Base-by-base conservation (phyloP, 2,797 vertebrate species). In the Cossypha polioptera region DNA sequence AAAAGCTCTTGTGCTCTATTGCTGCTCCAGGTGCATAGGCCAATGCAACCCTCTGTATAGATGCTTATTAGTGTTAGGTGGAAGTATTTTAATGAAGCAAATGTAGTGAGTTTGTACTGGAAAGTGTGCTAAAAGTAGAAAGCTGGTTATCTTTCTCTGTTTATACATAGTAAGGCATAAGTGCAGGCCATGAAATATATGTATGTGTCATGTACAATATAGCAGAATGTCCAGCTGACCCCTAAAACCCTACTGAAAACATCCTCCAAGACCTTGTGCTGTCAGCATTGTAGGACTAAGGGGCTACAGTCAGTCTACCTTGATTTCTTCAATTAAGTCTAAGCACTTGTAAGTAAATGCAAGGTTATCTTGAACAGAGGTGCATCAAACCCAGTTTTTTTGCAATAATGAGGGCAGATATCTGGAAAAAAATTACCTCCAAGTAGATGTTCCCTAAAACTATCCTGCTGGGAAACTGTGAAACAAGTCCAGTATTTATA, bases 1-100 rank as follows among this genome's bases (percentile, higher is more conserved):
- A 42, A 90, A 72, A 54, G 16, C 20, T 78, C 14, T 26, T 58
- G 28, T 75, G 58, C 19, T 86, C 35, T 88, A 4, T 10, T 67
- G 35, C 38, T 62, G 43, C n/a, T 78, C 7, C 50, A 62, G 57
- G 16, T 68, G 28, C 31, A 31, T 2, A 40, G 48, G 17, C 14
- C 25, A 10, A 10, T 0, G 0, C 62, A 72, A 65, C 6, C 24
- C 58, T 66, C 15, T 8, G 21, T 50, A 47, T 0, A 0, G 29
- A 55, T 36, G 24, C 7, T 68, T 33, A 16, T 26, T 16, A 33
- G 17, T 16, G n/a, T 65, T 47, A 58, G 22, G 33, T 76, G 45
- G 31, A 82, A 78, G 7, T 31, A 22, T 11, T 85, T 10, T 6
- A 78, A 36, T 48, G 33, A 57, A 68, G 20, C 11, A 24, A 78